phyloP scores from a whole-genome alignment of 1,140 invertebrate species.

The Drosophila lowei region DNA sequence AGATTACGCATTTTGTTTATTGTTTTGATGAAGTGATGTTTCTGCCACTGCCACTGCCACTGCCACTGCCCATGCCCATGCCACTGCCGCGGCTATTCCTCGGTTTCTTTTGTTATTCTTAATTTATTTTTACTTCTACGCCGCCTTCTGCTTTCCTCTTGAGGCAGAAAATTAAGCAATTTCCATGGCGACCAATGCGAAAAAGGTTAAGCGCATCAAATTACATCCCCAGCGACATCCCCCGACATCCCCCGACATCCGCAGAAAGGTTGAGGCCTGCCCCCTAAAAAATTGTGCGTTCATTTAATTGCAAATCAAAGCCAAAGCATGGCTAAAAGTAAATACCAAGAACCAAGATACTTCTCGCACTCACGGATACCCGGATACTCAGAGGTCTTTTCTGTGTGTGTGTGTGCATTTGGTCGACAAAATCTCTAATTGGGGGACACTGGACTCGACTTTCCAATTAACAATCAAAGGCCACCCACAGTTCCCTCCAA shows the following conservation, averaged over 20 bases:
- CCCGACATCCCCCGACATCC: not conserved
- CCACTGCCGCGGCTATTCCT: not conserved
- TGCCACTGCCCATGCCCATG: no score
- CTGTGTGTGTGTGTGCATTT: not conserved
- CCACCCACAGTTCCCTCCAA: no score
- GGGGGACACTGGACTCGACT: no score
- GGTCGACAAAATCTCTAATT: not conserved
- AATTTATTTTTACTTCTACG: slow-evolving; percentile 34
- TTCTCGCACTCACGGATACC: not conserved
- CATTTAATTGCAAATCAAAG: slow-evolving; percentile 65
- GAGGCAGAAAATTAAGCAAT: slow-evolving; percentile 35
- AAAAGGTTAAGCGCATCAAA: slow-evolving; percentile 62
- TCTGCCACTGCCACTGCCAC: slow-evolving; percentile 9
- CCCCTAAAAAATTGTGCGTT: slow-evolving; percentile 30
- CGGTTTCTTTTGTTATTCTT: slow-evolving; percentile 40
- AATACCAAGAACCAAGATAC: not conserved
- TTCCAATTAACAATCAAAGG: no score
- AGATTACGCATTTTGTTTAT: slow-evolving; percentile 64
- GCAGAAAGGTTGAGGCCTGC: not conserved
- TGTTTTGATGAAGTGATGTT: slow-evolving; percentile 63
- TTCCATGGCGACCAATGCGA: slow-evolving; percentile 44
- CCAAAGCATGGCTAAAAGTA: slow-evolving; percentile 6
- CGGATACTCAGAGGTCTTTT: no score
- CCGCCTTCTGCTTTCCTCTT: not conserved
- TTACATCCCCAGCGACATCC: slow-evolving; percentile 25